Base-by-base conservation (phyloP, 2,888 invertebrate species). In the Drosophila fungiperda region DNA sequence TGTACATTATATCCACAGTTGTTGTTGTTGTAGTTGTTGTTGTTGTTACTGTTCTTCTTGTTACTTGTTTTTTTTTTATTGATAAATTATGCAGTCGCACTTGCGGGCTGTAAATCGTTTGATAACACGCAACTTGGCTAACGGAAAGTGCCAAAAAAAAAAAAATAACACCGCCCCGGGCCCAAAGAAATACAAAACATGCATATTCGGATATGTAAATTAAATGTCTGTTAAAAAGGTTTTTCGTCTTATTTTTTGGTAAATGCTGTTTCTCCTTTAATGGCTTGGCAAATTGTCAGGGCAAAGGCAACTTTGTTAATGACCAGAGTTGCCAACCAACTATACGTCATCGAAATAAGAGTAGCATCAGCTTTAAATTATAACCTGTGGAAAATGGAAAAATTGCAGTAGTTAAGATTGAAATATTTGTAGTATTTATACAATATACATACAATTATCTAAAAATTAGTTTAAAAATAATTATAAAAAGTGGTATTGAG, bases 61-160 rank as follows among this genome's bases (percentile, higher is more conserved):
- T 40, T 57, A 62, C 73, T 76, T 61, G 53, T 17, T 38, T 40
- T 65, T 73, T 62, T 86, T 77, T 83, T 82, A 84, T 88, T 88
- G 86, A 86, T 83, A 83, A 89, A 82, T 85, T 85, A 85, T 85
- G 87, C 85, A 88, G 84, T 87, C 89, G 78, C 89, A 88, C 87
- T 85, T 88, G 89, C 79, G 82, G 84, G 75, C 77, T 83, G 82
- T 83, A 85, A 85, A 88, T 85, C 84, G 84, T 88, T 85, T 87
- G 87, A 88, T 85, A 85, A 83, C 89, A 85, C 84, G 84, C 89
- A 88, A 87, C 84, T 73, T 70, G 83, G 70, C 79, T 73, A 85
- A 86, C 89, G 79, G 83, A 86, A 88, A 85, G 84, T 86, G 79
- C 83, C 82, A 74, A 84, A 87, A 83, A 73, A 59, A 15, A 20